Evolutionary conservation across 1,140 invertebrate genomes (phyloP).

Genomic region (Ericerus pela): DNA sequence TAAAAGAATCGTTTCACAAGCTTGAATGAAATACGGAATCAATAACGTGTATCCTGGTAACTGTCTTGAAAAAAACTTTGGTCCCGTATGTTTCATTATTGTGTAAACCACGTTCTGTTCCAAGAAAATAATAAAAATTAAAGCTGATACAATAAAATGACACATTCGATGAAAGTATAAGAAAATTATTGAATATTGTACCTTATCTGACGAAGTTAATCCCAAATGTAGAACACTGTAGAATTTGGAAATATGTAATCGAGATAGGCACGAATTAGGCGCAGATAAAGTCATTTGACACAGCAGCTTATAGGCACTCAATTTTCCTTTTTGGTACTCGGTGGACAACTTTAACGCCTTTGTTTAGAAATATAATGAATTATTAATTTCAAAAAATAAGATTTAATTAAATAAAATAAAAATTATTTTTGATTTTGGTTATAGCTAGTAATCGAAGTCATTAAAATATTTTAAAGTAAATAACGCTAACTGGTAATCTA

Average conservation of each 20-base stretch:
- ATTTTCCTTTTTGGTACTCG: conserved; percentile 52
- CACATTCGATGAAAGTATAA: conserved; percentile 14
- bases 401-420: no score
- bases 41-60: conserved; percentile 77
- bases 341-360: conserved; percentile 50
- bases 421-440: neutral
- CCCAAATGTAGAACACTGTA: conserved; percentile 76
- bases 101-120: conserved; percentile 46
- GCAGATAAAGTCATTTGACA: conserved; percentile 50
- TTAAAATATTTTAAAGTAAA: neutral
- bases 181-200: conserved; percentile 23
- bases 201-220: conserved; percentile 39
- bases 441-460: no score
- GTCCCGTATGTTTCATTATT: conserved; percentile 53
- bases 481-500: no score
- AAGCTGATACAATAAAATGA: conserved; percentile 14
- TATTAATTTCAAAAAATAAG: no score
- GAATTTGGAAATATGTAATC: conserved; percentile 68
- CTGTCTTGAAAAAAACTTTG: conserved; percentile 71
- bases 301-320: conserved; percentile 61
- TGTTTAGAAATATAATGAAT: no score
- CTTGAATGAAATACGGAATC: conserved; percentile 77
- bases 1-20: conserved; percentile 70
- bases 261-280: conserved; percentile 33
- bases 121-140: conserved; percentile 20